Evolutionary conservation across 2,888 invertebrate genomes (phyloP).

Genomic region (Spisula subtruncata): DNA sequence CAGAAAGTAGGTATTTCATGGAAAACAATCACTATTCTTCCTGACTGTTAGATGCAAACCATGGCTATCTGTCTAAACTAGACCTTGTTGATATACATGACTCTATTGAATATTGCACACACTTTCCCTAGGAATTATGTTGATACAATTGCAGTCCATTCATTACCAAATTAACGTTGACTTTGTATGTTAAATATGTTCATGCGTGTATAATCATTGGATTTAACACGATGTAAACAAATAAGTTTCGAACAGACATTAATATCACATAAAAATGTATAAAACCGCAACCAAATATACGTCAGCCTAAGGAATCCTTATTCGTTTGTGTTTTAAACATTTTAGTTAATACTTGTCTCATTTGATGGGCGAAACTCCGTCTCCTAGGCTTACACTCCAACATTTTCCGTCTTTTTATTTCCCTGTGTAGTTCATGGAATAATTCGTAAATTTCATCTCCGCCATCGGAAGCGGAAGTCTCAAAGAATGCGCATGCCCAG

Average conservation of each 20-base stretch:
- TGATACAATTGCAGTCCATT: no score
- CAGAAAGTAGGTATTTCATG: no score
- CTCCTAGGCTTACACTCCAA: conserved; percentile 83
- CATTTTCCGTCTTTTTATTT: conserved; percentile 84
- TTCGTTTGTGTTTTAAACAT: conserved; percentile 75
- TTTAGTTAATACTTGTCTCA: conserved; percentile 80
- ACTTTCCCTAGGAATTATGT: no score
- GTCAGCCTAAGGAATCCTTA: conserved; percentile 30
- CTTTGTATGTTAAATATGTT: no score
- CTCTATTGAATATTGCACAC: no score
- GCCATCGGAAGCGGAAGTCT: conserved; percentile 86
- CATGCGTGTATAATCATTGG: not conserved
- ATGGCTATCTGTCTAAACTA: no score
- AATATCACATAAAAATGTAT: not conserved
- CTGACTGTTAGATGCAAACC: no score
- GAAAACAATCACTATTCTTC: no score
- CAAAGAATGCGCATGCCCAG: conserved; percentile 86
- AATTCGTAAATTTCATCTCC: conserved; percentile 85
- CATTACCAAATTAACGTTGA: no score
- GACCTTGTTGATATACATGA: no score
- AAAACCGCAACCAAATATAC: not conserved
- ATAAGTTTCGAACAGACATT: not conserved
- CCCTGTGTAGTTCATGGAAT: conserved; percentile 86
- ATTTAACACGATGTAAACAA: no score
- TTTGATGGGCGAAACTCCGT: conserved; percentile 85